Evolutionary conservation across 2,888 invertebrate species (phyloP).

Genomic region (Cheilosia grossa): DNA sequence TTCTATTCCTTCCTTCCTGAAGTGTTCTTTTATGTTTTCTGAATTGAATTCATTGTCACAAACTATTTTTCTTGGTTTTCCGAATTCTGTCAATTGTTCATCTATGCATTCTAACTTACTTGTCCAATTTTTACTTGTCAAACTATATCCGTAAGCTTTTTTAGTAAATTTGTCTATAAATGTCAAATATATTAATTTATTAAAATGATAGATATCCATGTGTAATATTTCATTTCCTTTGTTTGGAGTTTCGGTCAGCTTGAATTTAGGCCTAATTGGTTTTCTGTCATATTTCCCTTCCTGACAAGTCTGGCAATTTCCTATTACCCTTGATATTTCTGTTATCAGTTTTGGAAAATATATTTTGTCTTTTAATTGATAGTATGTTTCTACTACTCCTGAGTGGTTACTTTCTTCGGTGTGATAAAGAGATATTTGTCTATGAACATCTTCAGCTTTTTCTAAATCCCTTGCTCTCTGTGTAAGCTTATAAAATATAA

Average conservation of each 20-base stretch:
- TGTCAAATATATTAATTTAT: too few relatives aligned
- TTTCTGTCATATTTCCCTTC: conserved; percentile 17
- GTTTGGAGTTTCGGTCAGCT: conserved; percentile 1
- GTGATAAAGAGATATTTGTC: conserved; percentile 9
- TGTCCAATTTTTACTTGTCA: too few relatives aligned
- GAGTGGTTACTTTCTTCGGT: conserved; percentile 14
- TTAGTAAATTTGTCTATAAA: too few relatives aligned
- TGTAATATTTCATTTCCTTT: conserved; percentile 19
- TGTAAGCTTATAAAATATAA: not conserved
- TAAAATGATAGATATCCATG: too few relatives aligned
- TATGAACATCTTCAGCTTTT: conserved; percentile 9
- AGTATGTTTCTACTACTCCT: conserved; percentile 13
- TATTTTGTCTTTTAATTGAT: conserved; percentile 15
- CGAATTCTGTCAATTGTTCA: too few relatives aligned
- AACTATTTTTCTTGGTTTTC: too few relatives aligned
- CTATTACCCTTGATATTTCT: not conserved
- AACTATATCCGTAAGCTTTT: too few relatives aligned
- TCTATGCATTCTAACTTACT: too few relatives aligned
- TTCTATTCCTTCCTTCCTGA: conserved; percentile 11
- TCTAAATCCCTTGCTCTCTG: conserved; percentile 1
- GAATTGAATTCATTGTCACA: too few relatives aligned
- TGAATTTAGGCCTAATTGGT: conserved; percentile 11
- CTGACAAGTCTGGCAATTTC: conserved; percentile 25
- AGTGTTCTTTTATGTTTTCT: conserved; percentile 14
- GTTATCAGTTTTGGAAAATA: conserved; percentile 17